Evolutionary conservation across 2,888 invertebrate species (phyloP).

Genomic region (Cryptus viduatorius): DNA sequence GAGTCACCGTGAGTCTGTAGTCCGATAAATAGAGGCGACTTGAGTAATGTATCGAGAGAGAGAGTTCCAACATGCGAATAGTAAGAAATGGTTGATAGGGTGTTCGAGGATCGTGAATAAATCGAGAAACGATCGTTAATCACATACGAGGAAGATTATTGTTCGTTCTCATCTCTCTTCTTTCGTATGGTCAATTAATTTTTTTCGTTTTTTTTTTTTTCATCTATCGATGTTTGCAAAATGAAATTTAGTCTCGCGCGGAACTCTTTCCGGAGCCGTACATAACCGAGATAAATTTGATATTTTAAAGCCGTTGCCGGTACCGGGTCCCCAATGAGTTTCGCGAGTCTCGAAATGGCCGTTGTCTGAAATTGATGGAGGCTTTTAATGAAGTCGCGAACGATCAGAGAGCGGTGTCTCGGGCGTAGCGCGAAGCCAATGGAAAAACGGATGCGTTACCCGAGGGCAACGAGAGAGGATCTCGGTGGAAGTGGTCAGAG

Average conservation of each 20-base stretch:
- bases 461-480: constrained; percentile 42
- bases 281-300: constrained; percentile 24
- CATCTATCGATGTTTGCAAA: not conserved
- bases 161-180: not conserved
- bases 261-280: not conserved
- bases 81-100: not conserved
- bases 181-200: not conserved
- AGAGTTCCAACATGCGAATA: constrained; percentile 33
- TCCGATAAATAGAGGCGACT: constrained; percentile 12
- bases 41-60: constrained; percentile 13
- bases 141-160: constrained; percentile 3
- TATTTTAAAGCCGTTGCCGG: constrained; percentile 23
- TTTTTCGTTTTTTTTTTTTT: not conserved
- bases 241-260: not conserved
- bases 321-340: constrained; percentile 1
- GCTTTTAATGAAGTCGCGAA: constrained; percentile 63
- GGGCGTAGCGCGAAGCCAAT: constrained; percentile 56
- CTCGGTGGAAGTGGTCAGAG: constrained; percentile 53
- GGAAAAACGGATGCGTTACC: constrained; percentile 63
- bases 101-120: not conserved
- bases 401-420: constrained; percentile 48
- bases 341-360: constrained; percentile 53
- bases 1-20: constrained; percentile 51
- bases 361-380: constrained; percentile 63
- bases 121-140: not conserved